Percentiles rank a stretch among this genome's conserved stretches.
phyloP scores from a whole-genome alignment of 92 coral and sea anemone species.

The Zoanthus sansibaricus region DNA sequence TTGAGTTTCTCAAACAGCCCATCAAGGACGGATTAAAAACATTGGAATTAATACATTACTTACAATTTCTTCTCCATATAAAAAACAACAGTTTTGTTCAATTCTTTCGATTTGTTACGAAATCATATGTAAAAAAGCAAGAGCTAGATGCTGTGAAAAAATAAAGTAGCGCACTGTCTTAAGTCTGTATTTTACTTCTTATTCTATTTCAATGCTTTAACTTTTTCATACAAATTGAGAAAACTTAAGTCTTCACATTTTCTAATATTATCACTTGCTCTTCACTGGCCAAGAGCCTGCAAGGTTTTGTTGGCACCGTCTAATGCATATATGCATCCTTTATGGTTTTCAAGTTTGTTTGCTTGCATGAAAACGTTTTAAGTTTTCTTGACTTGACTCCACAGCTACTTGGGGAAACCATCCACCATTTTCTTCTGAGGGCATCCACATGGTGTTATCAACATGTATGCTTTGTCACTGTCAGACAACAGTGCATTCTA shows the following conservation, averaged over 20 bases:
- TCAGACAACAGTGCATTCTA: not conserved
- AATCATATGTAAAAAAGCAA: too few species aligned
- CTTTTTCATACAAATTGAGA: not conserved
- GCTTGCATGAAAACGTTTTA: not conserved
- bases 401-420: not conserved
- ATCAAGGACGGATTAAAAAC: too few species aligned
- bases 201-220: not conserved
- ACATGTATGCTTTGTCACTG: constrained; percentile 5
- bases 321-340: not conserved
- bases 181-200: too few species aligned
- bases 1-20: too few species aligned
- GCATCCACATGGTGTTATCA: not conserved
- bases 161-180: too few species aligned
- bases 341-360: constrained; percentile 1
- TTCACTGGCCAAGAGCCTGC: not conserved
- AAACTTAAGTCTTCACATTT: not conserved
- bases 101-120: too few species aligned
- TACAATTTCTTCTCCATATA: too few species aligned
- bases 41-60: too few species aligned
- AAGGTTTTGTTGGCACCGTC: not conserved
- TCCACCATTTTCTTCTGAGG: constrained; percentile 5
- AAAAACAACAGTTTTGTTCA: too few species aligned
- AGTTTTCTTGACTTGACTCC: constrained; percentile 5
- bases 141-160: too few species aligned
- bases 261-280: not conserved